A percentile compares a stretch with the other conserved stretches of the same genome.
Conservation (phyloP, 2,888 invertebrate species). For the Petrolisthes cinctipes region DNA sequence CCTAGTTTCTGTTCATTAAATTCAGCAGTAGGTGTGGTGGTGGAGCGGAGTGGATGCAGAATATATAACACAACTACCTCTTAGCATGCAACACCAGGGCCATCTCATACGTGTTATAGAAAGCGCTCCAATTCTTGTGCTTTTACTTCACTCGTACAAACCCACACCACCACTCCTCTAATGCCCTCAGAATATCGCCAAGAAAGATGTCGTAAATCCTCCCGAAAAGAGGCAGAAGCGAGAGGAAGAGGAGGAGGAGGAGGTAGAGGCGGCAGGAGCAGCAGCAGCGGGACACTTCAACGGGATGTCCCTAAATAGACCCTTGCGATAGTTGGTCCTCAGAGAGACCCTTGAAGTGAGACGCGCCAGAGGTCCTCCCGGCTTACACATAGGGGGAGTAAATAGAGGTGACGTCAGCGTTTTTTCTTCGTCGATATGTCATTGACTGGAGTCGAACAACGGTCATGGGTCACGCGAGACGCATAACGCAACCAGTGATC, state of each 20-base stretch:
- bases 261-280: background rate
- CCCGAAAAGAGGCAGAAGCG: background rate
- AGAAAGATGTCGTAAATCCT: background rate
- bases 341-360: background rate
- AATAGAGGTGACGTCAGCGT: slow-evolving; percentile 40
- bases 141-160: background rate
- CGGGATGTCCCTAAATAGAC: background rate
- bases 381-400: background rate
- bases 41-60: background rate
- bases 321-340: background rate
- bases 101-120: background rate
- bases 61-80: background rate
- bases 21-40: background rate
- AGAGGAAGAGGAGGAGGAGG: background rate
- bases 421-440: background rate
- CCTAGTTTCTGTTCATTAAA: background rate
- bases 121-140: background rate
- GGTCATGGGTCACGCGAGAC: background rate
- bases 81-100: background rate
- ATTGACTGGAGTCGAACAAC: background rate
- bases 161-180: background rate
- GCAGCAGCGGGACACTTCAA: background rate
- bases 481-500: background rate
- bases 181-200: background rate
- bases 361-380: background rate